phyloP scores from a whole-genome alignment of 2,888 invertebrate species.

The Aspidapion aeneum region DNA sequence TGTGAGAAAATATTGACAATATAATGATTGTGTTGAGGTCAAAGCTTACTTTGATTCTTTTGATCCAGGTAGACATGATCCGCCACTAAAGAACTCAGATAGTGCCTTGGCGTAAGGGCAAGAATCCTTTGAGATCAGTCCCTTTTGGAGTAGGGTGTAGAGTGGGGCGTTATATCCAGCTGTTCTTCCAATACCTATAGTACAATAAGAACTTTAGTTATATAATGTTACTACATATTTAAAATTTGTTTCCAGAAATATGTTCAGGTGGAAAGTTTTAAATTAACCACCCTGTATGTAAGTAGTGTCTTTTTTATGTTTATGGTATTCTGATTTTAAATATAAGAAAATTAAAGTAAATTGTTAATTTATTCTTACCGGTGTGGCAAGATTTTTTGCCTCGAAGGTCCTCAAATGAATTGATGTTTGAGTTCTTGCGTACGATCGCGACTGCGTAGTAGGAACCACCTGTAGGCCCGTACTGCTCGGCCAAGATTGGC shows the following conservation, averaged over 20 bases:
- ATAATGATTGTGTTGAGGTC: neutral
- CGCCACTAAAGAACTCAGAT: slow-evolving; percentile 65
- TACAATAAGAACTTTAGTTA: too few relatives aligned
- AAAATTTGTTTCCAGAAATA: too few relatives aligned
- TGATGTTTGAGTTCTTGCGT: slow-evolving; percentile 55
- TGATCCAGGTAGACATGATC: slow-evolving; percentile 60
- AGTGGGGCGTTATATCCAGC: slow-evolving; percentile 55
- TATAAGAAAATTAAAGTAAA: too few relatives aligned
- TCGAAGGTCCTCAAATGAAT: slow-evolving; percentile 57
- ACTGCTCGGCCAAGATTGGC: slow-evolving; percentile 64
- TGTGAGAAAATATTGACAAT: too few relatives aligned
- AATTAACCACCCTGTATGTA: too few relatives aligned
- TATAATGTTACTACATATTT: too few relatives aligned
- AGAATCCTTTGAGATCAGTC: slow-evolving; percentile 53
- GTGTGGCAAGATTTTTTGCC: slow-evolving; percentile 60
- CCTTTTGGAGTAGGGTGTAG: slow-evolving; percentile 55
- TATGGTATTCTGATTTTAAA: too few relatives aligned
- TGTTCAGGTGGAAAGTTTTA: too few relatives aligned
- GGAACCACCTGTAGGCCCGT: slow-evolving; percentile 49
- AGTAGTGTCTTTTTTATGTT: too few relatives aligned
- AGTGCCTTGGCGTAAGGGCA: slow-evolving; percentile 58
- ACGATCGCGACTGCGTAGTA: slow-evolving; percentile 66
- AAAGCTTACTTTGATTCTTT: slow-evolving; percentile 47
- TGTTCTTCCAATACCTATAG: slow-evolving; percentile 47
- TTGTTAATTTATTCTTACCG: too few relatives aligned